Evolutionary conservation across 2,113 vertebrate genomes (phyloP), one percentile per base, ranked within the genome.

Genomic region (Nerophis lumbriciformis): DNA sequence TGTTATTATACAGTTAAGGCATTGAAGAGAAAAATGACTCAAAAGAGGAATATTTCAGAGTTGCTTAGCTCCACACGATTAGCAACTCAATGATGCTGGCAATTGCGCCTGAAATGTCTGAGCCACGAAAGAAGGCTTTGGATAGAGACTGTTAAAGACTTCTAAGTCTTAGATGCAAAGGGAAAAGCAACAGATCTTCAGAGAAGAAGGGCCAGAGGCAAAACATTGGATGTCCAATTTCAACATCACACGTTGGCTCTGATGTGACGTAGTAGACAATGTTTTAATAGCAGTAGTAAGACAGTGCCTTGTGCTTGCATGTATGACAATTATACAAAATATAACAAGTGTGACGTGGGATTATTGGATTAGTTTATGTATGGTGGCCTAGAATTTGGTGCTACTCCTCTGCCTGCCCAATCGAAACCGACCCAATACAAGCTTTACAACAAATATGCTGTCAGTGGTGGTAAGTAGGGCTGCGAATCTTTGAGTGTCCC

Each of bases 121-220:
- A 70, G 59, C 38, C 35, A 78, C 53, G 42, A 62, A 72, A 79
- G 56, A 56, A 36, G 65, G 21, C 61, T 65, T 61, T 66, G 67
- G 59, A 48, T 51, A 63, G 59, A 39, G 6, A 38, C 10, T 7
- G 38, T 12, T 7, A 53, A 63, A 54, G 35, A 48, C 19, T 38
- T 51, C 19, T 45, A 45, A 28, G 37, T 56, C 50, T 59, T 6
- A 6, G 50, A 48, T 52, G 54, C 15, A 57, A 70, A 53, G 65
- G 42, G 48, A 13, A 73, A 48, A 59, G 35, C 16, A 16, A 63
- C 38, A 60, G 21, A 69, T 68, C 59, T 73, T 68, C n/a, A 76
- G 42, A 73, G 13, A 75, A 37, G 39, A 53, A 53, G 9, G 39
- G 50, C 58, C 19, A 16, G 38, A n/a, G 38, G 15, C 50, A 59